These are phyloP conservation scores for Aurelia aurita complex sp. Pacific DNA, from an alignment of 30 jellyfish, hydroid and myxozoan genomes.

Conservation along the genomic window DNA sequence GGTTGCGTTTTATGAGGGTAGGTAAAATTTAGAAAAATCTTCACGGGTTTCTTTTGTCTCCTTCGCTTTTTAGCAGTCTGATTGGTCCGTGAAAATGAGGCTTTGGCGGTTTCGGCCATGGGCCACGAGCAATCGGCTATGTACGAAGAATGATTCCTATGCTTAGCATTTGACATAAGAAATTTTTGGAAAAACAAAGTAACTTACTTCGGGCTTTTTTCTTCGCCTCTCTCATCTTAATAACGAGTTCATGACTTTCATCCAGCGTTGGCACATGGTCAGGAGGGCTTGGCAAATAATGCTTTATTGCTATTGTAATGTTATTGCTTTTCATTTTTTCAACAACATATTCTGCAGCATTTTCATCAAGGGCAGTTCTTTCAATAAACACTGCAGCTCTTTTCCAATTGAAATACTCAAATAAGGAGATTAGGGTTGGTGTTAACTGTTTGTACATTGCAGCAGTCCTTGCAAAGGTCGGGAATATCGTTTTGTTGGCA, in stretches of 20 bases:
- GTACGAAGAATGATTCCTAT: too few species aligned
- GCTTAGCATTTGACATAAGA: too few species aligned
- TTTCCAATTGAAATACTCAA: constrained; percentile 78
- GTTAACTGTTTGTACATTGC: constrained; percentile 93
- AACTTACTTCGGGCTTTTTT: constrained; percentile 87
- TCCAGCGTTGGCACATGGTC: constrained; percentile 54
- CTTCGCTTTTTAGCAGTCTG: too few species aligned
- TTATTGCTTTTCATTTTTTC: constrained; percentile 47
- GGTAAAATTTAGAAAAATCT: too few species aligned
- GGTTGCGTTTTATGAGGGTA: too few species aligned
- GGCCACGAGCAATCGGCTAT: too few species aligned
- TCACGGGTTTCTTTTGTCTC: too few species aligned
- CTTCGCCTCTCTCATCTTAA: constrained; percentile 51
- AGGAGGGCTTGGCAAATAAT: constrained; percentile 80
- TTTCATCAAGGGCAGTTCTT: constrained; percentile 55
- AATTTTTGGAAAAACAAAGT: too few species aligned
- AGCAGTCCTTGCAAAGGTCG: constrained; percentile 94
- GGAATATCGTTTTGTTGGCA: constrained; percentile 63
- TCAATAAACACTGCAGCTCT: constrained; percentile 84
- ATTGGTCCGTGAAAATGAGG: too few species aligned
- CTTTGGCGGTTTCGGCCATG: too few species aligned
- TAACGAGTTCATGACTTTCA: constrained; percentile 52
- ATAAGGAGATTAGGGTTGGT: constrained; percentile 83
- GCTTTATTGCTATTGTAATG: constrained; percentile 35
- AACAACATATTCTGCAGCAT: constrained; percentile 72